Evolutionary conservation across 2,113 vertebrate species (phyloP).

Genomic region (Sylvia atricapilla): DNA sequence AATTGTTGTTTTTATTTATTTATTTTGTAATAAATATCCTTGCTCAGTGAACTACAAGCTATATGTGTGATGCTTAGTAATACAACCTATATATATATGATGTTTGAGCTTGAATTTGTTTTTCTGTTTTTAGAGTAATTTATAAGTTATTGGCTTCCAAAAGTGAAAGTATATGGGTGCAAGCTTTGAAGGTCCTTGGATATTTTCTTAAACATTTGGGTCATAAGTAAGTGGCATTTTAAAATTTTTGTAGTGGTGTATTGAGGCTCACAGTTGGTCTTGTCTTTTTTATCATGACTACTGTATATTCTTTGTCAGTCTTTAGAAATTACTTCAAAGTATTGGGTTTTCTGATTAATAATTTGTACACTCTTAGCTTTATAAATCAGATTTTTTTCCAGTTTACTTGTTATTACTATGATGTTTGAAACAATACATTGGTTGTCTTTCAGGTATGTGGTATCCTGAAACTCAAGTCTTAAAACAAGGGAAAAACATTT

Average conservation of each 20-base stretch:
- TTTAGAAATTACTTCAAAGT: not conserved
- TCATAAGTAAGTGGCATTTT: conserved; percentile 88
- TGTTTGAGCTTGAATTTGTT: not conserved
- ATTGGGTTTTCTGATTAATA: not conserved
- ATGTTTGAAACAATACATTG: not conserved
- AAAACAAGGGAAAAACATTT: not conserved
- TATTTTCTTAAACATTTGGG: conserved; percentile 97
- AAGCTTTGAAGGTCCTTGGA: conserved; percentile 94
- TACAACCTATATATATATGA: not conserved
- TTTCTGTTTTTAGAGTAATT: conserved; percentile 82
- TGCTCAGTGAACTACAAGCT: not conserved
- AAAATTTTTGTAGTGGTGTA: not conserved
- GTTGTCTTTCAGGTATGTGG: not conserved
- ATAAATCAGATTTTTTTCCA: not conserved
- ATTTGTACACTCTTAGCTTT: not conserved
- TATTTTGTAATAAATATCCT: not conserved
- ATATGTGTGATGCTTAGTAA: not conserved
- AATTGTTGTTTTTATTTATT: not conserved
- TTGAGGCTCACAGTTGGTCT: not conserved
- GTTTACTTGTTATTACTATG: not conserved
- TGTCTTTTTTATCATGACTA: not conserved
- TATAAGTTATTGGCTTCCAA: conserved; percentile 95
- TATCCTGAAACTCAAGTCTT: not conserved
- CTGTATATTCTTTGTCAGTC: not conserved
- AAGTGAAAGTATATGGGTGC: conserved; percentile 95